Evolutionary conservation across 2,888 invertebrate genomes (phyloP).

Genomic region (Meganola albula): DNA sequence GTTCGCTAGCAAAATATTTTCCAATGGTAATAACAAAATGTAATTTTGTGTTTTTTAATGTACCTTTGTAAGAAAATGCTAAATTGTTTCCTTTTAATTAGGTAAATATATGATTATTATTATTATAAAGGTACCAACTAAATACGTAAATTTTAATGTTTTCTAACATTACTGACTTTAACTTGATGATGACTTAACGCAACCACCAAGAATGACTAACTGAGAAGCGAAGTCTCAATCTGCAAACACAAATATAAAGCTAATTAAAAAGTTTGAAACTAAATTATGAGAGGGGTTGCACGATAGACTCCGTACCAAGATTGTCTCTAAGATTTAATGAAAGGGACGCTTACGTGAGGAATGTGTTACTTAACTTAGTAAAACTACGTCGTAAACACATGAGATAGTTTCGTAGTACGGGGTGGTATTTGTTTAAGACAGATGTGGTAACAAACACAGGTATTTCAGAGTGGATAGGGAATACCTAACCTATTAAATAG

Average conservation of each 20-base stretch:
- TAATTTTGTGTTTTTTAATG: too few species aligned
- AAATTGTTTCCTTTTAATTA: too few species aligned
- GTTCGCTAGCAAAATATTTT: too few species aligned
- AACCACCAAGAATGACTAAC: constrained; percentile 67
- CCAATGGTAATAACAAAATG: too few species aligned
- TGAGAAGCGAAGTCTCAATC: constrained; percentile 71
- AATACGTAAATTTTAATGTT: constrained; percentile 3
- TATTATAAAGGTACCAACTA: too few species aligned
- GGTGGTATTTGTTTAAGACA: constrained; percentile 60
- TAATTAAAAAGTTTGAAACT: constrained; percentile 78
- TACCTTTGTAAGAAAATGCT: too few species aligned
- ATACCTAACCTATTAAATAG: too few species aligned
- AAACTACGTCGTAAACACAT: constrained; percentile 19
- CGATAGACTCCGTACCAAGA: constrained; percentile 70
- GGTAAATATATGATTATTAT: too few species aligned
- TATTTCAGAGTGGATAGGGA: too few species aligned
- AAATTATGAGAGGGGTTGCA: constrained; percentile 76
- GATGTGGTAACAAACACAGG: constrained; percentile 69
- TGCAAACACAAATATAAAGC: constrained; percentile 78
- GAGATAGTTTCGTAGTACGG: constrained; percentile 49
- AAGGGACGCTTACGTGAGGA: constrained; percentile 56
- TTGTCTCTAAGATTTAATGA: constrained; percentile 69
- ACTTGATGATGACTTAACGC: too few species aligned
- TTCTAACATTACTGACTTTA: constrained; percentile 57
- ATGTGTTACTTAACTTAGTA: constrained; percentile 38